Percentiles rank a stretch among this genome's conserved stretches.
Evolutionary conservation across 1,140 invertebrate genomes (phyloP).

Genomic region (Radopholus similis): DNA sequence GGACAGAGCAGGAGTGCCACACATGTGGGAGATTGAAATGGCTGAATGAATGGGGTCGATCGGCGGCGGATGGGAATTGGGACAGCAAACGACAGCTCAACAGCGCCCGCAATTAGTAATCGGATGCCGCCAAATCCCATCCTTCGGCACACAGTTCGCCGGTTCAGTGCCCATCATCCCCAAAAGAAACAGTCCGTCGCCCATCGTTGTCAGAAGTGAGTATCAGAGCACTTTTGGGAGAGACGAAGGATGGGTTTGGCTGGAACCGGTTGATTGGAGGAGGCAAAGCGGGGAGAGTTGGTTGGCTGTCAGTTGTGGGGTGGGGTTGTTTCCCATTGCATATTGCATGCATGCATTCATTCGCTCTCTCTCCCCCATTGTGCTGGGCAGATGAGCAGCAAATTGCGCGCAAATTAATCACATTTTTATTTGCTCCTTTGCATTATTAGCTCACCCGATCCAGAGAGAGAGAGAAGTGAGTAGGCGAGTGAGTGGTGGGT

Average conservation of each 20-base stretch:
- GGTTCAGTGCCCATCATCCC: too few species aligned
- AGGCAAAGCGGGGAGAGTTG: background rate
- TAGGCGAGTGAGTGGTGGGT: too few species aligned
- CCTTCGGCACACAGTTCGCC: too few species aligned
- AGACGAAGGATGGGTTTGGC: background rate
- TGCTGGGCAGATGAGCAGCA: background rate
- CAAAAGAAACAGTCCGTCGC: background rate
- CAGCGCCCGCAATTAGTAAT: background rate
- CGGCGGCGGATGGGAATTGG: background rate
- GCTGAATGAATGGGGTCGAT: background rate
- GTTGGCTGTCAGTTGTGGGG: background rate
- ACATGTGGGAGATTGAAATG: too few species aligned
- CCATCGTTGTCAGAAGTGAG: background rate
- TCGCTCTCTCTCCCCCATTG: too few species aligned
- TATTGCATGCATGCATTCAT: background rate
- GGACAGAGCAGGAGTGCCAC: too few species aligned
- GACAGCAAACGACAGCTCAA: background rate
- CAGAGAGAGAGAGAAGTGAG: too few species aligned
- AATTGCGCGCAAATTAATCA: constrained; percentile 7
- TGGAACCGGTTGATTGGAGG: constrained; percentile 3
- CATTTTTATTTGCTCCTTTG: constrained; percentile 25
- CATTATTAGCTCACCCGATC: too few species aligned
- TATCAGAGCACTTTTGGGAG: background rate
- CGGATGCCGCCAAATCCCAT: background rate
- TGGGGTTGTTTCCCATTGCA: background rate